Percentiles rank a stretch among this genome's conserved stretches.
phyloP scores from a whole-genome alignment of 1,140 invertebrate genomes.

The Brachionus sp. region DNA sequence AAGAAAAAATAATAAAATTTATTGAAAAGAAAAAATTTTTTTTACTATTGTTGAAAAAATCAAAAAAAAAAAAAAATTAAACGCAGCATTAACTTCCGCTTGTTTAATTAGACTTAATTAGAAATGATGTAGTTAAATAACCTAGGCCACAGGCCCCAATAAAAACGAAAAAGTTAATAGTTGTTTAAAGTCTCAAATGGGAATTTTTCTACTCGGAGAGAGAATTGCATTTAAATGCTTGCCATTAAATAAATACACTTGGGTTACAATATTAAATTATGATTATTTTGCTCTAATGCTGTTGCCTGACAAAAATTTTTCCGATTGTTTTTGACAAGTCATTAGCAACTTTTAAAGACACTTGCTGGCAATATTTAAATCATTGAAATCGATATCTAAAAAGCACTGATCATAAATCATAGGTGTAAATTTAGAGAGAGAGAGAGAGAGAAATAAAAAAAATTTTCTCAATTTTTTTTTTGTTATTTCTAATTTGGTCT shows the following conservation, averaged over 20 bases:
- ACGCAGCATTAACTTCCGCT: not conserved
- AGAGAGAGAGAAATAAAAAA: too few species aligned
- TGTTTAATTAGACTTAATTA: not conserved
- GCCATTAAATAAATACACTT: not conserved
- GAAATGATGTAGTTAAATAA: not conserved
- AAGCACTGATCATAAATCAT: not conserved
- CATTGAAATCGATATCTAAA: not conserved
- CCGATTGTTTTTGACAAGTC: not conserved
- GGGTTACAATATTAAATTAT: not conserved
- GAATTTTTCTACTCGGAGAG: not conserved
- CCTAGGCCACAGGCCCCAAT: not conserved
- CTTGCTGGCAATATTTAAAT: not conserved
- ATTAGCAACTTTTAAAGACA: slow-evolving; percentile 1
- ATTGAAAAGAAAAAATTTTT: too few species aligned
- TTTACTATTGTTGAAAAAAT: too few species aligned
- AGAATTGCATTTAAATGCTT: not conserved
- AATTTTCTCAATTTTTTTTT: not conserved
- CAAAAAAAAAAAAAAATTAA: not conserved
- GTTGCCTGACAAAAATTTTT: not conserved
- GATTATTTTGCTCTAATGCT: not conserved
- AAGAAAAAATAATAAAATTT: not conserved
- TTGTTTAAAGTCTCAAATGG: not conserved
- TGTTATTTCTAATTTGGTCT: not conserved
- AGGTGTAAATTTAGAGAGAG: not conserved
- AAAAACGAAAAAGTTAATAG: not conserved